These are phyloP conservation scores for Scaptomyza cyrtandrae DNA, from an alignment of 2,888 invertebrate species.

Conservation along the genomic window DNA sequence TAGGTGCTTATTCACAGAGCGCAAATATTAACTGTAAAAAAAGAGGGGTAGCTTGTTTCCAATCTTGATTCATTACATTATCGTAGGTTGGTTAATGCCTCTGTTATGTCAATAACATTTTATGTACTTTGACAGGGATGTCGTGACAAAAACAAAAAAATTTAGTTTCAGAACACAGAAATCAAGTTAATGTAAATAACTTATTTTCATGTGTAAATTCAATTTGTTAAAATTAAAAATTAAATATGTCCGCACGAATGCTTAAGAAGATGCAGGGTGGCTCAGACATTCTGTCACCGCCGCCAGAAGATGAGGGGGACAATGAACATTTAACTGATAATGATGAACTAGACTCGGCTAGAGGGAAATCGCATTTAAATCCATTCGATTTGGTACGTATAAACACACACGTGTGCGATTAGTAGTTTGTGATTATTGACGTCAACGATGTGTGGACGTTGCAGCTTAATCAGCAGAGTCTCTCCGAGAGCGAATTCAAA, in stretches of 20 bases:
- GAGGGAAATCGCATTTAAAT: constrained; percentile 87
- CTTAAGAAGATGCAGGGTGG: constrained; percentile 88
- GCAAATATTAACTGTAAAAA: no score
- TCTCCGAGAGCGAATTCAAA: constrained; percentile 89
- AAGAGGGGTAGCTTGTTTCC: no score
- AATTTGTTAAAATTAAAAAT: constrained; percentile 29
- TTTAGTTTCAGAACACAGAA: constrained; percentile 12
- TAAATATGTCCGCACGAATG: constrained; percentile 88
- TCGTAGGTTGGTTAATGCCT: no score
- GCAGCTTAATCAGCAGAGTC: constrained; percentile 87
- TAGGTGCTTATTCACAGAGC: no score
- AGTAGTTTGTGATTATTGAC: background rate
- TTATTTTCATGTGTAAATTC: constrained; percentile 51
- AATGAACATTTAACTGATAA: constrained; percentile 85
- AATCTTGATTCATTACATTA: no score
- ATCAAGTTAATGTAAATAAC: constrained; percentile 44
- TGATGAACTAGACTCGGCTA: constrained; percentile 86
- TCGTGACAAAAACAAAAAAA: constrained; percentile 38
- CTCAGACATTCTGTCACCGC: constrained; percentile 84
- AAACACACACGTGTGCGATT: constrained; percentile 1
- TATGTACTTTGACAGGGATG: constrained; percentile 35
- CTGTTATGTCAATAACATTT: constrained; percentile 20
- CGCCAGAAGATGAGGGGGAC: constrained; percentile 82
- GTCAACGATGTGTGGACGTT: constrained; percentile 1
- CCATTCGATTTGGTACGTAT: constrained; percentile 89